phyloP scores from a whole-genome alignment of 2,888 invertebrate genomes.

The Lycophotia porphyrea region DNA sequence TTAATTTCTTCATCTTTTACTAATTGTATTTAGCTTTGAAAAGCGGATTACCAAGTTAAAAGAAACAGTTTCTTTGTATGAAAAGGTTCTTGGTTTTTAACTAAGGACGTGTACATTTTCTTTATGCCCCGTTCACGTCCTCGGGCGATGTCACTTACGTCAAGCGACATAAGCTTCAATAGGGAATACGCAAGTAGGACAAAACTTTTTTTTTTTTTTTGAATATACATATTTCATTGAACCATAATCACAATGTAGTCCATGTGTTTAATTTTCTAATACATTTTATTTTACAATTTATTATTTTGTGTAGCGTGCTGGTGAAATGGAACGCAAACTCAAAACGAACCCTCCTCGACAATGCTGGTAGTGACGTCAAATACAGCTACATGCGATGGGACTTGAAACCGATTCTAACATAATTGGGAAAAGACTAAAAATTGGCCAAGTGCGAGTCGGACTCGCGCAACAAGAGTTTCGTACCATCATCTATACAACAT shows the following conservation, averaged over 20 bases:
- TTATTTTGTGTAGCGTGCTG: background rate
- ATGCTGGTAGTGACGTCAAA: too few relatives aligned
- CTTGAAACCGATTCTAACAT: background rate
- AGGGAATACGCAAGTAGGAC: too few relatives aligned
- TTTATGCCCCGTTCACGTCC: background rate
- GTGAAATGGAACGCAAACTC: too few relatives aligned
- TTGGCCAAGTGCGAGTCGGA: too few relatives aligned
- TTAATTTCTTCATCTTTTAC: slow-evolving; percentile 38
- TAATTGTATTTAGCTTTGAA: slow-evolving; percentile 30
- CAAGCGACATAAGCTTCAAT: background rate
- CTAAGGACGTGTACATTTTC: background rate
- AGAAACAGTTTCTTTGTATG: background rate
- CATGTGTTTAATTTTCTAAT: background rate
- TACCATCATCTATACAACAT: too few relatives aligned
- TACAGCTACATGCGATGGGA: background rate
- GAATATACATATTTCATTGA: background rate
- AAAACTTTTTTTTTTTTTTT: too few relatives aligned
- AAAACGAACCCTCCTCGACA: too few relatives aligned
- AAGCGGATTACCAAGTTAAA: slow-evolving; percentile 26
- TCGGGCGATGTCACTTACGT: background rate
- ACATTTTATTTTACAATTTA: too few relatives aligned
- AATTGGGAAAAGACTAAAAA: background rate
- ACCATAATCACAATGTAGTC: background rate
- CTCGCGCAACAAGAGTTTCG: too few relatives aligned
- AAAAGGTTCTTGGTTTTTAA: background rate